Base-by-base conservation (phyloP, 2,888 invertebrate genomes). In the Parnassius smintheus region DNA sequence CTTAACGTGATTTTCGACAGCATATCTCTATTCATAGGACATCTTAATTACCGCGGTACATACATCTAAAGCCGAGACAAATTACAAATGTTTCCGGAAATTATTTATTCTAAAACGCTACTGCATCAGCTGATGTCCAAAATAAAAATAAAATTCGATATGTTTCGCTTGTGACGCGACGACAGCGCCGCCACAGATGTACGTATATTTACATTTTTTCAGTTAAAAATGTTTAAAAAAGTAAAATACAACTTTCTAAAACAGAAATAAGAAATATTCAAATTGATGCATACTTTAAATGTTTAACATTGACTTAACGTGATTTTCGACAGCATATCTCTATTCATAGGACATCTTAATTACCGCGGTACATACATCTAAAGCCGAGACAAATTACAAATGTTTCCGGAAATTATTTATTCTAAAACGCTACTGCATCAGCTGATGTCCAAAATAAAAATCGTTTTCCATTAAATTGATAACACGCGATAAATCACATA, bases 381-480 rank as follows among this genome's bases (percentile, higher is more conserved):
- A 13, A 48, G 10, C 8, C 11, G 22, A 63, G 59, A 63, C 55
- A 63, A 63, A 63, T 63, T 49, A 55, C 54, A 18, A 18, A 8
- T 13, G 49, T 12, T 55, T 50, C 49, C 58, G 55, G 25, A 50
- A 9, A 49, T 63, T 51, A 55, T 63, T 59, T 49, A 63, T 55
- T 45, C 49, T 13, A 56, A 59, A 63, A 50, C 55, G 63, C 63
- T 63, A 63, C 63, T 59, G 63, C 63, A 51, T 55, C 59, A 51
- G 54, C 48, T 49, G 44, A 41, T 51, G 63, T 59, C 63, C 45
- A 59, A 56, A 44, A 48, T 60, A 64, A 64, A 64, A 64, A 64
- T 63, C 45, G 63, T 59, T 55, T 59, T 59, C 58, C 63, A 63
- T 63, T 63, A 63, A 46, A 59, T 35, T 51, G 63, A 63, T 63